Conservation (phyloP, 2,797 vertebrate species). For the Pitangus sulphuratus region DNA sequence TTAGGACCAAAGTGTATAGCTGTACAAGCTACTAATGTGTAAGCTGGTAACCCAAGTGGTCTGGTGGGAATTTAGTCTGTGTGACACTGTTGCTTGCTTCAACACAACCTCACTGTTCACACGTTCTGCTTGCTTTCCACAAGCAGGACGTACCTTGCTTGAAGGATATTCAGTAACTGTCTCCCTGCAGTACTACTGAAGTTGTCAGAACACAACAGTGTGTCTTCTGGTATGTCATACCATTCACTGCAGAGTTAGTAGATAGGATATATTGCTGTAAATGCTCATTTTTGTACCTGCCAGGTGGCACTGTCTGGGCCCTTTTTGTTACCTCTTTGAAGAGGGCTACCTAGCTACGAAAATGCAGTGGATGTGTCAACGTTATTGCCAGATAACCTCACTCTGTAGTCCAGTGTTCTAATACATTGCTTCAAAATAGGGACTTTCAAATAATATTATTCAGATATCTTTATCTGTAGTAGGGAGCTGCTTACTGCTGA, state of each 20-base stretch:
- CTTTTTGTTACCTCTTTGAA: neutral
- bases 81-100: neutral
- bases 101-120: neutral
- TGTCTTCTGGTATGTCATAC: neutral
- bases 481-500: neutral
- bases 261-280: neutral
- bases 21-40: neutral
- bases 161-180: neutral
- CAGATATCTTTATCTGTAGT: neutral
- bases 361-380: neutral
- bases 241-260: neutral
- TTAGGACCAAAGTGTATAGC: neutral
- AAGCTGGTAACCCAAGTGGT: neutral
- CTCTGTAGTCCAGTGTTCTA: neutral
- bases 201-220: neutral
- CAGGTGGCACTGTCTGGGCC: neutral
- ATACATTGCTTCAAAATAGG: neutral
- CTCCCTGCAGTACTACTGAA: neutral
- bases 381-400: neutral
- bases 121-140: neutral
- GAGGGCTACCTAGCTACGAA: neutral
- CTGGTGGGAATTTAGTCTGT: neutral
- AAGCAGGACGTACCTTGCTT: rapidly evolving
- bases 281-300: neutral
- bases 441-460: neutral